Conservation (phyloP, 2,888 invertebrate species). For the Iphiclides podalirius region DNA sequence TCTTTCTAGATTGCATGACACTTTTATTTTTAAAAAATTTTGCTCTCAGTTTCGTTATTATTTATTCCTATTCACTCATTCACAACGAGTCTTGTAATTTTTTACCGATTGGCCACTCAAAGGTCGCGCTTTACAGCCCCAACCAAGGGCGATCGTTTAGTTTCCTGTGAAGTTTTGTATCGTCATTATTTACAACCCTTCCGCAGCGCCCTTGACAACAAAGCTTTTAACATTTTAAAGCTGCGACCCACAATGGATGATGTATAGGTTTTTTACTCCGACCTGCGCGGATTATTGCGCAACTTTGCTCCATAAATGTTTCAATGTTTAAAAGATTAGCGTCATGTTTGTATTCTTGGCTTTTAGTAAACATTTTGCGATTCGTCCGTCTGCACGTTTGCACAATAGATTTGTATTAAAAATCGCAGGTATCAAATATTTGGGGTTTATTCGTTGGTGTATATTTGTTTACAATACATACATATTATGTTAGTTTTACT, state of each 20-base stretch:
- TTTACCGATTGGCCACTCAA: constrained; percentile 17
- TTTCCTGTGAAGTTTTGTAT: constrained; percentile 67
- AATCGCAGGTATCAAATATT: too few relatives aligned
- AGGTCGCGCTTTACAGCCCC: constrained; percentile 29
- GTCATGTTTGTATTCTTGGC: constrained; percentile 59
- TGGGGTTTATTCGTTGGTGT: too few relatives aligned
- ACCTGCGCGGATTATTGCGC: constrained; percentile 53
- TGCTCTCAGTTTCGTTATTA: too few relatives aligned
- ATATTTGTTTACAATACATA: not conserved
- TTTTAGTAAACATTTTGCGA: constrained; percentile 56
- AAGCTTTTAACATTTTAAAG: constrained; percentile 78
- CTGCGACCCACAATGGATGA: constrained; percentile 63
- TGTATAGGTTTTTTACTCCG: constrained; percentile 58
- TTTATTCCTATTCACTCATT: not conserved
- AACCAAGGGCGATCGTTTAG: constrained; percentile 59
- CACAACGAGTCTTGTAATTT: constrained; percentile 14
- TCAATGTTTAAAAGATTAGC: constrained; percentile 78
- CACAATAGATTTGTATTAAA: constrained; percentile 40
- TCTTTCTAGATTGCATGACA: too few relatives aligned
- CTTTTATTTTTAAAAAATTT: too few relatives aligned
- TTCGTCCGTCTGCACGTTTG: constrained; percentile 50
- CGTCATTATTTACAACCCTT: constrained; percentile 79
- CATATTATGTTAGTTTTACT: not conserved
- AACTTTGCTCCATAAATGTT: constrained; percentile 67
- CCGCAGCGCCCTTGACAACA: constrained; percentile 71